phyloP scores from a whole-genome alignment of 1,140 invertebrate species.

The Drosophila mauritiana region DNA sequence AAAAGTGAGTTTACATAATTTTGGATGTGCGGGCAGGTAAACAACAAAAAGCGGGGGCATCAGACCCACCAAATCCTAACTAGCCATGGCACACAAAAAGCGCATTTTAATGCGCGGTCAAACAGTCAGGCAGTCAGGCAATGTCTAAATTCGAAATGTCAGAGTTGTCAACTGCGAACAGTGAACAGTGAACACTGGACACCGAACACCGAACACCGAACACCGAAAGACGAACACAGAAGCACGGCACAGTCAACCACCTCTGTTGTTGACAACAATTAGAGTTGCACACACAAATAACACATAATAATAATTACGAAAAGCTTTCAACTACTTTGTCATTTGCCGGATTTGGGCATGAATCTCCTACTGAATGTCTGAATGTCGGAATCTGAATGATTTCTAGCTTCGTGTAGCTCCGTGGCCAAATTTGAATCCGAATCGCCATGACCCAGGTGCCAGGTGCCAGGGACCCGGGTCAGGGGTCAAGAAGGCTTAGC shows the following conservation, averaged over 20 bases:
- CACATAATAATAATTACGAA: slow-evolving; percentile 77
- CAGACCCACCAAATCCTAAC: slow-evolving; percentile 38
- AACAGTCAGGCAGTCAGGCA: slow-evolving; percentile 41
- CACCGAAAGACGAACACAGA: background rate
- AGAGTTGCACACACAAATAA: slow-evolving; percentile 61
- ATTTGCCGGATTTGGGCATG: slow-evolving; percentile 39
- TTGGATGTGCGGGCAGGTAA: slow-evolving; percentile 19
- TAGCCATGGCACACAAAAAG: slow-evolving; percentile 72
- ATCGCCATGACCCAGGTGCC: slow-evolving; percentile 25
- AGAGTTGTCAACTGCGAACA: slow-evolving; percentile 73
- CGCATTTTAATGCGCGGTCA: slow-evolving; percentile 60
- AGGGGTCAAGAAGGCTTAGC: slow-evolving; percentile 1
- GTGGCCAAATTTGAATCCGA: slow-evolving; percentile 9
- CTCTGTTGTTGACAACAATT: slow-evolving; percentile 64
- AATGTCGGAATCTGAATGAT: background rate
- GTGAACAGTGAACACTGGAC: slow-evolving; percentile 7
- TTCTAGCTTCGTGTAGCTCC: background rate
- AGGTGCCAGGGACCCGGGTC: slow-evolving; percentile 1
- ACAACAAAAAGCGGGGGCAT: background rate
- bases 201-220: too few relatives aligned
- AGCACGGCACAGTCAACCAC: slow-evolving; percentile 30
- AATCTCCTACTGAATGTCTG: slow-evolving; percentile 4
- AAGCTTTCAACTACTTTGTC: slow-evolving; percentile 61
- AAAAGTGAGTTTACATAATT: slow-evolving; percentile 55
- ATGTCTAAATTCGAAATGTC: slow-evolving; percentile 82